phyloP scores from a whole-genome alignment of 2,113 vertebrate genomes.

The Phalacrocorax brasilianus region DNA sequence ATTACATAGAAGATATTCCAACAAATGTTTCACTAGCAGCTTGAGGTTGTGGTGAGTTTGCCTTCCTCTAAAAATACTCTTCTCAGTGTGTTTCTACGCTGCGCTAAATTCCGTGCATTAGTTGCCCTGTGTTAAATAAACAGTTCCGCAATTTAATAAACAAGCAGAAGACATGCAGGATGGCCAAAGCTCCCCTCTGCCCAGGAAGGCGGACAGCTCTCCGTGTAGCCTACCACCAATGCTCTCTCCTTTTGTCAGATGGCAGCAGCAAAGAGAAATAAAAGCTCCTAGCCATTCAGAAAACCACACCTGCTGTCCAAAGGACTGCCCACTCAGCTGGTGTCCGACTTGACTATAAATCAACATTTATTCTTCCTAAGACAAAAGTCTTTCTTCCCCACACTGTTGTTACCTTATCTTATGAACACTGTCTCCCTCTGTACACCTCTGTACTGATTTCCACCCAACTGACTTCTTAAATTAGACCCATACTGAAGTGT shows the following conservation, averaged over 20 bases:
- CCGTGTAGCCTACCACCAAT: not conserved
- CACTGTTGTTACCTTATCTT: not conserved
- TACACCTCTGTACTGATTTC: not conserved
- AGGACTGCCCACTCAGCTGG: not conserved
- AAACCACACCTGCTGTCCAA: not conserved
- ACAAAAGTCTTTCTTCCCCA: not conserved
- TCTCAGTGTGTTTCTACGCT: not conserved
- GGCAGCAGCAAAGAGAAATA: slow-evolving; percentile 20
- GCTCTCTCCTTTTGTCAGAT: not conserved
- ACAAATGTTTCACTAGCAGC: not conserved
- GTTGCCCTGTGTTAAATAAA: not conserved
- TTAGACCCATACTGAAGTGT: not conserved
- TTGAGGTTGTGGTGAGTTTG: not conserved
- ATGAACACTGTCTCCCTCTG: not conserved
- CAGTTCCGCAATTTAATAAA: not conserved
- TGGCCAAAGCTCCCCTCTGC: not conserved
- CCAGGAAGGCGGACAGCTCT: not conserved
- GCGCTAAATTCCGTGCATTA: not conserved
- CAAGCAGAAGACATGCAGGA: accelerated
- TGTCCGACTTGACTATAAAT: not conserved
- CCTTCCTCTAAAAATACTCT: not conserved
- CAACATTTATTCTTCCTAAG: not conserved
- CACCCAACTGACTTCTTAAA: not conserved
- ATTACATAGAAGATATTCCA: not conserved
- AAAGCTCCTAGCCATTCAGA: not conserved